Evolutionary conservation across 2,888 invertebrate species (phyloP).

Genomic region (Brachyopa scutellaris): DNA sequence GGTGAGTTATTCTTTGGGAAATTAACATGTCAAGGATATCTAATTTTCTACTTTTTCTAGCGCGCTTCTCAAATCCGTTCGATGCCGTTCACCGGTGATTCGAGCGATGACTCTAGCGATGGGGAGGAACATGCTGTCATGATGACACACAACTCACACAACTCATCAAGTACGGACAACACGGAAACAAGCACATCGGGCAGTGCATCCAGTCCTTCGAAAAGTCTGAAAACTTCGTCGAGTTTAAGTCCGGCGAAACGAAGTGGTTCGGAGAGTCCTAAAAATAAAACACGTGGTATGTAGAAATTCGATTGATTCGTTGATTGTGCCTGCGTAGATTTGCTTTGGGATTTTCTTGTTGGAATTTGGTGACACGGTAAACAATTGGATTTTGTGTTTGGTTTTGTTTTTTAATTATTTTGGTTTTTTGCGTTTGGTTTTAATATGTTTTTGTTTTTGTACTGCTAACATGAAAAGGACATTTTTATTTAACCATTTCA

Average conservation of each 20-base stretch:
- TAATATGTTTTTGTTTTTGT: neutral
- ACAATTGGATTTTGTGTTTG: neutral
- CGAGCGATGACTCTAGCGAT: slow-evolving; percentile 97
- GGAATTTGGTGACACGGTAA: slow-evolving; percentile 46
- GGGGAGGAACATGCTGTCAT: slow-evolving; percentile 87
- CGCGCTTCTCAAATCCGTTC: slow-evolving; percentile 97
- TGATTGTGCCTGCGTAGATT: slow-evolving; percentile 50
- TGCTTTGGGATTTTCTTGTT: slow-evolving; percentile 38
- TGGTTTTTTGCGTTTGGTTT: neutral
- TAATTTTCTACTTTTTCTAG: too few species aligned
- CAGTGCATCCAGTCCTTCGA: slow-evolving; percentile 91
- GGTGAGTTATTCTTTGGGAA: slow-evolving; percentile 83
- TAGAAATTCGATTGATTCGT: slow-evolving; percentile 10
- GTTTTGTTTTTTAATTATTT: neutral
- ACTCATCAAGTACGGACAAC: slow-evolving; percentile 83
- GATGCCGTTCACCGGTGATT: slow-evolving; percentile 97
- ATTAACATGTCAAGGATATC: too few species aligned
- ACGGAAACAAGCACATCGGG: slow-evolving; percentile 84
- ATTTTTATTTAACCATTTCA: neutral
- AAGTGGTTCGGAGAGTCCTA: slow-evolving; percentile 91
- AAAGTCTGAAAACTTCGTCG: slow-evolving; percentile 93
- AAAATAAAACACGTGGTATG: slow-evolving; percentile 91
- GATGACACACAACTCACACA: slow-evolving; percentile 82
- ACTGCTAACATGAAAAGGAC: neutral
- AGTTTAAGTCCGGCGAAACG: slow-evolving; percentile 93